A percentile compares a stretch with the other conserved stretches of the same genome.
Evolutionary conservation across 2,113 vertebrate genomes (phyloP).

Genomic region (Gadus macrocephalus): DNA sequence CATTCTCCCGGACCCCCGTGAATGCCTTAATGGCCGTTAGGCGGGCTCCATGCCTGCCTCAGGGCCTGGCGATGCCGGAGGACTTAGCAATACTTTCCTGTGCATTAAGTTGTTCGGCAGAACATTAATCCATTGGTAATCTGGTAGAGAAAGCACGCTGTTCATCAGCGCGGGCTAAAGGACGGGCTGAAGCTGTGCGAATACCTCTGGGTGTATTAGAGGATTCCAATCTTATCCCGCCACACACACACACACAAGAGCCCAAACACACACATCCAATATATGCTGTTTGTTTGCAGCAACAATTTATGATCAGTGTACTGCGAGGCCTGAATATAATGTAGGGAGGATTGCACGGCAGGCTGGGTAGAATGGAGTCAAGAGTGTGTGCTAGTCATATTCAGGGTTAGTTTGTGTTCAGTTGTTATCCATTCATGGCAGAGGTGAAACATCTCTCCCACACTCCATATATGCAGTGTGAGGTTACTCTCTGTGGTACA

Average conservation of each 20-base stretch:
- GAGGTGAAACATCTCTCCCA: not conserved
- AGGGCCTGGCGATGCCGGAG: conserved; percentile 1
- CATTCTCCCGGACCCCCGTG: conserved; percentile 1
- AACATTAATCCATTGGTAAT: conserved; percentile 30
- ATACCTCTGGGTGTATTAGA: not conserved
- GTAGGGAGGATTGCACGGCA: conserved; percentile 19
- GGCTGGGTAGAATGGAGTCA: not conserved
- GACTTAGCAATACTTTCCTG: conserved; percentile 27
- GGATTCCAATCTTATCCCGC: not conserved
- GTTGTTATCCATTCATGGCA: not conserved
- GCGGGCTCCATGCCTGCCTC: not conserved
- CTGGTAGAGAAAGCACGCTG: conserved; percentile 3
- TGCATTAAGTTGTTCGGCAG: conserved; percentile 31
- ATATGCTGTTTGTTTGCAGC: not conserved
- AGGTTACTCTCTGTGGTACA: not conserved
- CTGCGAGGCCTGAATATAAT: not conserved
- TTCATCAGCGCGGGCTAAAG: not conserved
- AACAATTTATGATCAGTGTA: not conserved
- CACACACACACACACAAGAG: not conserved
- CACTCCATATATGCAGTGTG: no score
- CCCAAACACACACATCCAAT: conserved; percentile 37
- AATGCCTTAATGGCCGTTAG: conserved; percentile 5
- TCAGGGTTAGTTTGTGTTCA: not conserved
- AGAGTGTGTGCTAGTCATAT: not conserved
- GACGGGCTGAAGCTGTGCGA: not conserved